A percentile compares a stretch with the other conserved stretches of the same genome.
phyloP scores from a whole-genome alignment of 2,113 vertebrate genomes.

The Clarias macrocephalus region DNA sequence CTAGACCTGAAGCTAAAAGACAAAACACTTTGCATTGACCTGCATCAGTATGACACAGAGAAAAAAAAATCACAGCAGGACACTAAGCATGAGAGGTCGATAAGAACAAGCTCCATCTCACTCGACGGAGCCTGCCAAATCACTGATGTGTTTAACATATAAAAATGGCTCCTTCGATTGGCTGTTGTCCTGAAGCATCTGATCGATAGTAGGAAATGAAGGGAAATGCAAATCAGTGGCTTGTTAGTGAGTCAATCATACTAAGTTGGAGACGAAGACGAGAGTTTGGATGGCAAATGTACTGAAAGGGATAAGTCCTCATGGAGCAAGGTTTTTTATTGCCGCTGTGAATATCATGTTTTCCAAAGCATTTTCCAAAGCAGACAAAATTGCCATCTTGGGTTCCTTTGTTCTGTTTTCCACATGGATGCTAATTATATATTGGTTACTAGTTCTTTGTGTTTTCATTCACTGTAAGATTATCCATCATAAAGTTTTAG shows the following conservation, averaged over 20 bases:
- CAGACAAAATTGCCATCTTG: no score
- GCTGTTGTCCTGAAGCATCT: slow-evolving; percentile 63
- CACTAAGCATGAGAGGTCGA: slow-evolving; percentile 18
- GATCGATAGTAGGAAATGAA: slow-evolving; percentile 69
- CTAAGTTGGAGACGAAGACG: slow-evolving; percentile 32
- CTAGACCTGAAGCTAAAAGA: background rate
- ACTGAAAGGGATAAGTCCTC: slow-evolving; percentile 37
- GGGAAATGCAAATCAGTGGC: slow-evolving; percentile 69
- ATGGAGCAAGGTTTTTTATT: background rate
- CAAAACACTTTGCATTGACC: background rate
- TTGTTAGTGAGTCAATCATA: slow-evolving; percentile 64
- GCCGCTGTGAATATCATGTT: background rate
- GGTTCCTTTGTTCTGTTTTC: background rate
- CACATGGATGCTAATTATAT: background rate
- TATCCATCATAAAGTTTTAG: background rate
- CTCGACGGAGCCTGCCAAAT: slow-evolving; percentile 4
- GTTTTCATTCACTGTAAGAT: no score
- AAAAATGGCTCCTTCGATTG: slow-evolving; percentile 64
- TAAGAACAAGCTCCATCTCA: slow-evolving; percentile 24
- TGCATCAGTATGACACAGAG: slow-evolving; percentile 19
- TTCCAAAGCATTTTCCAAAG: background rate
- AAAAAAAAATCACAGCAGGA: slow-evolving; percentile 48
- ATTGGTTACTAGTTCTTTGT: background rate
- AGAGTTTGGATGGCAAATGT: background rate
- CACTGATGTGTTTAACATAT: slow-evolving; percentile 46